Percentiles rank a stretch among this genome's conserved stretches.
phyloP scores from a whole-genome alignment of 2,888 invertebrate species.

The Drosophila prolongata region DNA sequence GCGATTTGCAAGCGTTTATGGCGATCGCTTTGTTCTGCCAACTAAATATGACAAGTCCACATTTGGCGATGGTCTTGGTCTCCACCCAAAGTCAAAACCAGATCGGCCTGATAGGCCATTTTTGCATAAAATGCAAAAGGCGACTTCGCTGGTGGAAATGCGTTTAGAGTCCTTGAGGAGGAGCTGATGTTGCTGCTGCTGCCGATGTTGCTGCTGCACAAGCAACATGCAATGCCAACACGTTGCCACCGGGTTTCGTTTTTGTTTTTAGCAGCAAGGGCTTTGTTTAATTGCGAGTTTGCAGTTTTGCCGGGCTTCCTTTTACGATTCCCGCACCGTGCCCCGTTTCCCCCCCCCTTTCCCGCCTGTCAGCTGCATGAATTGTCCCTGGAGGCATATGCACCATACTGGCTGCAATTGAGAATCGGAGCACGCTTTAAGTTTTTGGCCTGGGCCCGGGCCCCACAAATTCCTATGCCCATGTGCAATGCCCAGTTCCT shows the following conservation, averaged over 20 bases:
- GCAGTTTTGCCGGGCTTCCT: slow-evolving; percentile 52
- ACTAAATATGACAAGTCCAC: slow-evolving; percentile 72
- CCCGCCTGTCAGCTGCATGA: slow-evolving; percentile 47
- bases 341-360: neutral
- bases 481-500: slow-evolving; percentile 58
- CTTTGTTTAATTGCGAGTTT: slow-evolving; percentile 74
- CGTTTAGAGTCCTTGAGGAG: slow-evolving; percentile 67
- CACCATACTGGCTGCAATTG: slow-evolving; percentile 65
- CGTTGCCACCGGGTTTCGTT: slow-evolving; percentile 26
- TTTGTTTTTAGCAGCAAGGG: slow-evolving; percentile 59
- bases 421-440: slow-evolving; percentile 77
- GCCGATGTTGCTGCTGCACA: slow-evolving; percentile 22
- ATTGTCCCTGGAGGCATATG: slow-evolving; percentile 77
- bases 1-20: slow-evolving; percentile 64
- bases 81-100: slow-evolving; percentile 21
- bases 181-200: slow-evolving; percentile 4
- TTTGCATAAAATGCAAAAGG: slow-evolving; percentile 71
- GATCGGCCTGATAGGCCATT: slow-evolving; percentile 62
- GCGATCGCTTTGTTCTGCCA: slow-evolving; percentile 70
- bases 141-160: slow-evolving; percentile 67
- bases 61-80: slow-evolving; percentile 49
- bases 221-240: slow-evolving; percentile 36
- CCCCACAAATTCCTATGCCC: slow-evolving; percentile 64
- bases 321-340: slow-evolving; percentile 21
- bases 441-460: slow-evolving; percentile 49